These are phyloP conservation scores for Betta splendens DNA, from an alignment of 2,797 vertebrate species.

Conservation along the genomic window DNA sequence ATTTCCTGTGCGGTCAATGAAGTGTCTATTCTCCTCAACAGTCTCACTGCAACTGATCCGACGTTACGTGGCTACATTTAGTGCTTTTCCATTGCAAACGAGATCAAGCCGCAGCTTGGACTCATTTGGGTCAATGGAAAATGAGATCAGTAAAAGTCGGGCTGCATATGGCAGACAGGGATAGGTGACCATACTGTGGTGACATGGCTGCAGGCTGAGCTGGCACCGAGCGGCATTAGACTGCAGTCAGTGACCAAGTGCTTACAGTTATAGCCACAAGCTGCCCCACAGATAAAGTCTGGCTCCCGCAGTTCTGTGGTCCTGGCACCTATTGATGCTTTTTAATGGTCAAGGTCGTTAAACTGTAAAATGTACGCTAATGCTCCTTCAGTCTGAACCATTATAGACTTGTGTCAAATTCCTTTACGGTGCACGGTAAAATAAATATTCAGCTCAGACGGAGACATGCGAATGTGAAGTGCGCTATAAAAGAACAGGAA, in stretches of 20 bases:
- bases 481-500: no score
- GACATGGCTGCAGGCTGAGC: slow-evolving; percentile 51
- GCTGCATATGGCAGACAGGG: slow-evolving; percentile 44
- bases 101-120: slow-evolving; percentile 73
- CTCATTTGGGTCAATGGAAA: slow-evolving; percentile 69
- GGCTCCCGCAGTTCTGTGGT: slow-evolving; percentile 15
- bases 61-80: slow-evolving; percentile 66
- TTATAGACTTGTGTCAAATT: slow-evolving; percentile 40
- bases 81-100: slow-evolving; percentile 70
- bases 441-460: background rate
- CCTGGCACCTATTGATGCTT: slow-evolving; percentile 29
- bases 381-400: slow-evolving; percentile 41
- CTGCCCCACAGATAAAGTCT: slow-evolving; percentile 24
- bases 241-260: slow-evolving; percentile 45
- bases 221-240: slow-evolving; percentile 39
- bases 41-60: slow-evolving; percentile 55
- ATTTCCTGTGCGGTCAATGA: slow-evolving; percentile 65
- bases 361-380: slow-evolving; percentile 39
- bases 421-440: slow-evolving; percentile 35
- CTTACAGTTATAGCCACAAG: slow-evolving; percentile 31
- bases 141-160: slow-evolving; percentile 63
- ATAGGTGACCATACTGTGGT: slow-evolving; percentile 63
- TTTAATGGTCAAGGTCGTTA: slow-evolving; percentile 42
- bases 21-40: slow-evolving; percentile 54
- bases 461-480: no score